Evolutionary conservation across 2,888 invertebrate species (phyloP).

Genomic region (Sphaerophoria taeniata): DNA sequence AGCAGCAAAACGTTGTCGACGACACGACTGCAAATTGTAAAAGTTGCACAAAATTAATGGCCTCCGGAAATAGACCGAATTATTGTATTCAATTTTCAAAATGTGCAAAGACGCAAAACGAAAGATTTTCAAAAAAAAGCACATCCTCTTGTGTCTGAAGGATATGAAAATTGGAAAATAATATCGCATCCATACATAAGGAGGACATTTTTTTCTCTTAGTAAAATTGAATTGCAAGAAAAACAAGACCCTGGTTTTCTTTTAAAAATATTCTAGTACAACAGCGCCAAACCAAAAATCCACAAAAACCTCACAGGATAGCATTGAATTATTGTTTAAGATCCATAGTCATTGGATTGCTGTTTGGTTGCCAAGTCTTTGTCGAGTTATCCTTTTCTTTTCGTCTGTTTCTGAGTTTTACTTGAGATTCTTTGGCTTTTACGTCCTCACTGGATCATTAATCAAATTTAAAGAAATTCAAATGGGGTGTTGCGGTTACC

Average conservation of each 20-base stretch:
- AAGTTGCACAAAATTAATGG: not conserved
- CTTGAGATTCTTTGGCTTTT: conserved; percentile 4
- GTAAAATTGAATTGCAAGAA: conserved; percentile 12
- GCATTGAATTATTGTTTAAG: conserved; percentile 65
- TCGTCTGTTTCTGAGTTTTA: not conserved
- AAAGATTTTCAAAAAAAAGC: not conserved
- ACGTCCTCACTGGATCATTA: conserved; percentile 58
- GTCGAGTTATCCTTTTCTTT: not conserved
- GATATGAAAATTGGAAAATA: conserved; percentile 40
- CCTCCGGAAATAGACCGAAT: conserved; percentile 59
- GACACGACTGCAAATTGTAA: not conserved
- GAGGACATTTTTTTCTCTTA: not conserved
- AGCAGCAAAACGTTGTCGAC: not conserved
- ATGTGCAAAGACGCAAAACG: not conserved
- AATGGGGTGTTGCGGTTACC: conserved; percentile 28
- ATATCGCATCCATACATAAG: conserved; percentile 10
- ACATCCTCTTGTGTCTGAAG: conserved; percentile 5
- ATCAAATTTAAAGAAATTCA: conserved; percentile 69
- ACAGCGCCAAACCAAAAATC: not conserved
- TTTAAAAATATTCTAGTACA: conserved; percentile 43
- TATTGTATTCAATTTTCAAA: conserved; percentile 38
- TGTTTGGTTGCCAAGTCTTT: conserved; percentile 49
- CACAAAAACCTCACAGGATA: conserved; percentile 32
- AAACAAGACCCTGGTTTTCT: not conserved
- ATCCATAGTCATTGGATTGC: conserved; percentile 54